A percentile compares a stretch with the other conserved stretches of the same genome.
phyloP scores from a whole-genome alignment of 2,113 vertebrate species.

The Vanacampus margaritifer region DNA sequence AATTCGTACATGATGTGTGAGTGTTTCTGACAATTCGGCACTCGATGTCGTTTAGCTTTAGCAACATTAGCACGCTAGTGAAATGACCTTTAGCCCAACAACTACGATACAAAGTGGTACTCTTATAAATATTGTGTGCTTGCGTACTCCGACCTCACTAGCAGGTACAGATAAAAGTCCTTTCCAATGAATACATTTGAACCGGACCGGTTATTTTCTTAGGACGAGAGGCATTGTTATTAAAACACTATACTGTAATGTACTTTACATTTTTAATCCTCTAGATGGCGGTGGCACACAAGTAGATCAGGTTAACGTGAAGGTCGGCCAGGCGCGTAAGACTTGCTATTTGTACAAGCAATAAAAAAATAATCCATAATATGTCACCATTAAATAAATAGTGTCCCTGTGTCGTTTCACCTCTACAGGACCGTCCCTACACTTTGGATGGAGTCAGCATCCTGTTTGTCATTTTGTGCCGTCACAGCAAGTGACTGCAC shows the following conservation, averaged over 20 bases:
- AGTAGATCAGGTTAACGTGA: no score
- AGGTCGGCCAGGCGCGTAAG: not conserved
- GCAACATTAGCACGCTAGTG: constrained; percentile 3
- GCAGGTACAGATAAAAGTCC: not conserved
- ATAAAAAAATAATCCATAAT: not conserved
- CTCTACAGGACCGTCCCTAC: constrained; percentile 27
- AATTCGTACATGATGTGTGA: no score
- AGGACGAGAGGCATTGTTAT: no score
- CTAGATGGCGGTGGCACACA: no score
- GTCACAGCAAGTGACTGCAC: constrained; percentile 13
- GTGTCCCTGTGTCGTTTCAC: not conserved
- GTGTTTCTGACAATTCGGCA: no score
- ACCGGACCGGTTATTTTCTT: no score
- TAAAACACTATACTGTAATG: no score
- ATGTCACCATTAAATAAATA: not conserved
- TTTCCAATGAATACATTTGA: not conserved
- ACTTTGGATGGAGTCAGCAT: constrained; percentile 63
- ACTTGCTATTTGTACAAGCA: not conserved
- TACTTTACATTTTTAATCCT: no score
- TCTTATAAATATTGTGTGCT: not conserved
- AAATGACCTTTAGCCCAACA: not conserved
- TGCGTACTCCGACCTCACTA: not conserved
- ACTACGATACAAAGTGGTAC: not conserved
- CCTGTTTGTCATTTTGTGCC: constrained; percentile 11
- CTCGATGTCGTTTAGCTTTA: not conserved